Base-by-base conservation (phyloP, 2,888 invertebrate genomes). In the Acleris laterana region DNA sequence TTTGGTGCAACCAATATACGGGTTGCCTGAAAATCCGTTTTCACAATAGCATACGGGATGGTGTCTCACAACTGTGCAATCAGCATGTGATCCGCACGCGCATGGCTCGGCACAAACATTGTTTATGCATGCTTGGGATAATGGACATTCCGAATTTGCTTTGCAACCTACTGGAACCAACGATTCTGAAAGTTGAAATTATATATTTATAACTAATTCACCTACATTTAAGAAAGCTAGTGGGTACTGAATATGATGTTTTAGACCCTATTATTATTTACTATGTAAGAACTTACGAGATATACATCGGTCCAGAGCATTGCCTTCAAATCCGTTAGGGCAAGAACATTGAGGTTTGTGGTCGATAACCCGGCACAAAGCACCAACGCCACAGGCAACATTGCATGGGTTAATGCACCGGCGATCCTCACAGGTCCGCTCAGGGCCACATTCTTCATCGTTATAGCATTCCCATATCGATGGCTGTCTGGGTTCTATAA, bases 11-110 rank as follows among this genome's bases (percentile, higher is more conserved):
- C 96, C 96, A 63, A 94, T 93, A 87, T 96, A 97, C 20, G 97
- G 97, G 85, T 97, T 97, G 79, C 98, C 98, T 49, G 97, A 96
- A 84, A 95, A 97, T 58, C 97, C 97, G 46, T 95, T 94, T 77
- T 94, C 94, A 83, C 98, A 98, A 76, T 94, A 95, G 83, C 98
- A 98, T 17, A 96, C 95, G 17, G 98, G 97, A 86, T 97, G 96
- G 82, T 98, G 98, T 84, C 96, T 95, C 61, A 95, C 92, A 13
- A 98, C 97, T 68, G 93, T 93, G 82, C 98, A 98, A 74, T 97
- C 96, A 5, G 98, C 95, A 79, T 97, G 95, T 2, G 95, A 93
- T 56, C 98, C 98, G 77, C 97, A 97, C 77, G 96, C 96, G 81
- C 98, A 98, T 1, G 98, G 98, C 79, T 95, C 96, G 11, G 96